Evolutionary conservation across 2,113 vertebrate genomes (phyloP).

Genomic region (Takifugu bimaculatus): DNA sequence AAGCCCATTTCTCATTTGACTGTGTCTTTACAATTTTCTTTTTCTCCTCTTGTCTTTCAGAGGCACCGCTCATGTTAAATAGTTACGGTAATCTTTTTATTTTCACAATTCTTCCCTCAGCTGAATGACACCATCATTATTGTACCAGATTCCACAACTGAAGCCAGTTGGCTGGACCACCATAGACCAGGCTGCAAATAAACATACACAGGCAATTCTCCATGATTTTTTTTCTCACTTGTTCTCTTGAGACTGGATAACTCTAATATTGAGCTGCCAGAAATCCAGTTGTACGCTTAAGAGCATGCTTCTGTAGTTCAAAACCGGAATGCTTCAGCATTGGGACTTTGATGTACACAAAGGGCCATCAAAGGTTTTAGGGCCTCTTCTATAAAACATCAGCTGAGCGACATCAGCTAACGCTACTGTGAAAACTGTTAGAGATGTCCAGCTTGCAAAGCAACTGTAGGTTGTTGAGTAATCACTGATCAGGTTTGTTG

Average conservation of each 20-base stretch:
- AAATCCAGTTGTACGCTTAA: conserved; percentile 16
- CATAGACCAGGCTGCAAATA: not conserved
- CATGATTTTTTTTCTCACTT: conserved; percentile 16
- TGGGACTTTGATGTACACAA: too few relatives aligned
- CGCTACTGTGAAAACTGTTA: not conserved
- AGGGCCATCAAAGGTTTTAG: conserved; percentile 4
- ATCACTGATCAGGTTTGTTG: not conserved
- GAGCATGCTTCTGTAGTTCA: not conserved
- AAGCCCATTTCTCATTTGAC: conserved; percentile 47
- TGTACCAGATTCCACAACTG: conserved; percentile 7
- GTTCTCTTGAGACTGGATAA: conserved; percentile 15
- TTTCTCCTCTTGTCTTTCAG: conserved; percentile 8
- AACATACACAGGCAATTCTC: not conserved
- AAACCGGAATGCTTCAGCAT: conserved; percentile 4
- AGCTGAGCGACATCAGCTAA: not conserved
- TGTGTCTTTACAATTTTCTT: conserved; percentile 35
- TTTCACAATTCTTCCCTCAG: not conserved
- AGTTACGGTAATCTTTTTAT: not conserved
- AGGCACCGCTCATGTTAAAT: conserved; percentile 7
- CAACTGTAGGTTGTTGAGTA: not conserved
- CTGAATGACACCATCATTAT: conserved; percentile 20
- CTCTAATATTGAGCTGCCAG: conserved; percentile 36
- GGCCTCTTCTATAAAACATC: conserved; percentile 7
- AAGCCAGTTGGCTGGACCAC: conserved; percentile 2
- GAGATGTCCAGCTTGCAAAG: conserved; percentile 7